phyloP scores from a whole-genome alignment of 1,140 invertebrate genomes.

The Neelides sp. region DNA sequence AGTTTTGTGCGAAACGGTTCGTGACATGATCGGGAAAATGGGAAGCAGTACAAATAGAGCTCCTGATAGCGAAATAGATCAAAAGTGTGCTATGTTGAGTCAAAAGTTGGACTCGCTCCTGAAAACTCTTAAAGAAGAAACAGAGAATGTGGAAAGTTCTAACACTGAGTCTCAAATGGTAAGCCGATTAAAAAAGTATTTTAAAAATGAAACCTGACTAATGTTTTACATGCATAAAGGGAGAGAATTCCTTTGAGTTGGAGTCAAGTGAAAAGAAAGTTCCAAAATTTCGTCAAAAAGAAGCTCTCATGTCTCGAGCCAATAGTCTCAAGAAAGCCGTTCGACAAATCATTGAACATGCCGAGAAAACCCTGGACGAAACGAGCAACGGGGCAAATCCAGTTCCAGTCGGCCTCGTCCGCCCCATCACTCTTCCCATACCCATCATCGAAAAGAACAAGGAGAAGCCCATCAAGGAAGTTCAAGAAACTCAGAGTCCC shows the following conservation, averaged over 20 bases:
- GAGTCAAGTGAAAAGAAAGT: conserved; percentile 17
- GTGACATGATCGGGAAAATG: conserved; percentile 54
- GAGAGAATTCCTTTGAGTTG: too few relatives aligned
- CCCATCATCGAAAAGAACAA: not conserved
- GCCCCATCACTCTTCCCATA: conserved; percentile 22
- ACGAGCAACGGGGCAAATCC: not conserved
- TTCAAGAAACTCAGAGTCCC: too few relatives aligned
- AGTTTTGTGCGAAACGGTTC: conserved; percentile 64
- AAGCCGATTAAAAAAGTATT: conserved; percentile 14
- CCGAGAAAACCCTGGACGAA: conserved; percentile 51
- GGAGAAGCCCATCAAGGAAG: conserved; percentile 3
- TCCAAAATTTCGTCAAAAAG: conserved; percentile 33
- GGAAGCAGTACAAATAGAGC: conserved; percentile 38
- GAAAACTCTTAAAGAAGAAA: conserved; percentile 56
- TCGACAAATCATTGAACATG: conserved; percentile 65
- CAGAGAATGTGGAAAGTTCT: conserved; percentile 25
- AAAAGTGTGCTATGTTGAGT: conserved; percentile 59
- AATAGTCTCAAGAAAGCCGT: conserved; percentile 81
- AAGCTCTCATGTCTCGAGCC: conserved; percentile 46
- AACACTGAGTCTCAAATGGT: conserved; percentile 21
- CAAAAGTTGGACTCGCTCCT: conserved; percentile 64
- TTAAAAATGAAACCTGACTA: not conserved
- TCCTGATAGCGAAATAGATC: conserved; percentile 47
- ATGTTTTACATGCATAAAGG: not conserved
- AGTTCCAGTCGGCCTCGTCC: conserved; percentile 31